These are phyloP conservation scores for Diachrysia chrysitis DNA, from an alignment of 2,888 invertebrate genomes.

Conservation along the genomic window DNA sequence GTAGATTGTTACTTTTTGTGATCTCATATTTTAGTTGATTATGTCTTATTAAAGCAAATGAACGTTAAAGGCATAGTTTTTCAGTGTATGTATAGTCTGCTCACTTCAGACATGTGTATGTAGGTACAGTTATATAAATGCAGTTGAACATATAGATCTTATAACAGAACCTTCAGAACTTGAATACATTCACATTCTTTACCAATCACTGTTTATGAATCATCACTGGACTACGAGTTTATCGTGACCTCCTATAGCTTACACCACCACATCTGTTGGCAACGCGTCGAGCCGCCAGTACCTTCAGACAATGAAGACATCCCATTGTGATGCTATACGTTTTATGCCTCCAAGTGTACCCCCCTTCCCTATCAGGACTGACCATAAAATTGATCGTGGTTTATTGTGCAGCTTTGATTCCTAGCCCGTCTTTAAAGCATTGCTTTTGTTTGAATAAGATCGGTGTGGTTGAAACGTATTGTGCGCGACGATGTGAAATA, in stretches of 20 bases:
- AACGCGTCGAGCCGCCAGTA: slow-evolving; percentile 73
- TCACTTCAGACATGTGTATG: too few relatives aligned
- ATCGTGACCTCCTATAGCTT: slow-evolving; percentile 55
- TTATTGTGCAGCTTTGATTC: slow-evolving; percentile 34
- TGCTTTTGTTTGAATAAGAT: slow-evolving; percentile 17
- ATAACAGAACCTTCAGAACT: neutral
- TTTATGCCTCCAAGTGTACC: slow-evolving; percentile 68
- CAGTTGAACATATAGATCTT: too few relatives aligned
- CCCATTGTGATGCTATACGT: slow-evolving; percentile 82
- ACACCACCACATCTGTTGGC: slow-evolving; percentile 70
- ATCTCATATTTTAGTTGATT: too few relatives aligned
- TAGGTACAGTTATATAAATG: too few relatives aligned
- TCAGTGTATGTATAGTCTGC: too few relatives aligned
- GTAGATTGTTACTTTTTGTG: too few relatives aligned
- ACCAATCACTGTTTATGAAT: neutral
- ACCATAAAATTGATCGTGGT: slow-evolving; percentile 58
- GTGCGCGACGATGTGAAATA: neutral
- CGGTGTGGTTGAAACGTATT: neutral
- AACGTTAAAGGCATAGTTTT: too few relatives aligned
- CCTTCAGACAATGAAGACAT: slow-evolving; percentile 84
- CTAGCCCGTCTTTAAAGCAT: slow-evolving; percentile 17
- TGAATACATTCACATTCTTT: neutral
- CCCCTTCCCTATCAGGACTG: slow-evolving; percentile 46
- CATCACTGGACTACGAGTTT: neutral
- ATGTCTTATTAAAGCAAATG: too few relatives aligned